Evolutionary conservation across 2,888 invertebrate species (phyloP).

Genomic region (Polyommatus icarus): DNA sequence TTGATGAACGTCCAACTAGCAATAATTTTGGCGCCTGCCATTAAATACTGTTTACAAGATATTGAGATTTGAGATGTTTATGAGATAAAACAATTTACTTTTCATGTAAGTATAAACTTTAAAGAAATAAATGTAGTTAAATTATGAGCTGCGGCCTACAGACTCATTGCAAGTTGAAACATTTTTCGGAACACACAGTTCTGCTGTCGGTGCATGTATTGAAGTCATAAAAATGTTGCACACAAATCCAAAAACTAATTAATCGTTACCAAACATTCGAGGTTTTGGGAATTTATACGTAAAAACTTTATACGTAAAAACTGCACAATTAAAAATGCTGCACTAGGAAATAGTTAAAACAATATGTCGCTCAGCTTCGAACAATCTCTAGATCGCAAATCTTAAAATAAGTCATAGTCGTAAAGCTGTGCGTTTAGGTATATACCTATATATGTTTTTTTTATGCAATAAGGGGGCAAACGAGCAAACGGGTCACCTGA

Average conservation of each 20-base stretch:
- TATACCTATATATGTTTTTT: too few species aligned
- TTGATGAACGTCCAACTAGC: slow-evolving; percentile 27
- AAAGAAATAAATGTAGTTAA: not conserved
- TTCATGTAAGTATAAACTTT: not conserved
- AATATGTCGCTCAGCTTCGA: not conserved
- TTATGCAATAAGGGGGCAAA: too few species aligned
- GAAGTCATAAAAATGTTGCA: not conserved
- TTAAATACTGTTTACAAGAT: slow-evolving; percentile 24
- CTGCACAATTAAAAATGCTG: not conserved
- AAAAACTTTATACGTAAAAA: not conserved
- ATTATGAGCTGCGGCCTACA: not conserved
- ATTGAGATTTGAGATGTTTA: slow-evolving; percentile 22
- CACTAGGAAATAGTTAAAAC: not conserved
- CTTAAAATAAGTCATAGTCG: not conserved
- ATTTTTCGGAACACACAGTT: not conserved
- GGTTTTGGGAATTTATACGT: not conserved
- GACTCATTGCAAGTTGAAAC: not conserved
- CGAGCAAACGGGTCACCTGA: too few species aligned
- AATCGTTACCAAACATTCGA: too few species aligned
- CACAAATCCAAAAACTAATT: too few species aligned
- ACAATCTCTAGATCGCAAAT: not conserved
- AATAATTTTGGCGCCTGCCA: slow-evolving; percentile 21
- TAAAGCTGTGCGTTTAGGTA: slow-evolving; percentile 3
- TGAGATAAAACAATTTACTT: slow-evolving; percentile 23
- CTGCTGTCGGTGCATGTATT: not conserved